Evolutionary conservation across 2,888 invertebrate genomes (phyloP).

Genomic region (Chouioia cunea): DNA sequence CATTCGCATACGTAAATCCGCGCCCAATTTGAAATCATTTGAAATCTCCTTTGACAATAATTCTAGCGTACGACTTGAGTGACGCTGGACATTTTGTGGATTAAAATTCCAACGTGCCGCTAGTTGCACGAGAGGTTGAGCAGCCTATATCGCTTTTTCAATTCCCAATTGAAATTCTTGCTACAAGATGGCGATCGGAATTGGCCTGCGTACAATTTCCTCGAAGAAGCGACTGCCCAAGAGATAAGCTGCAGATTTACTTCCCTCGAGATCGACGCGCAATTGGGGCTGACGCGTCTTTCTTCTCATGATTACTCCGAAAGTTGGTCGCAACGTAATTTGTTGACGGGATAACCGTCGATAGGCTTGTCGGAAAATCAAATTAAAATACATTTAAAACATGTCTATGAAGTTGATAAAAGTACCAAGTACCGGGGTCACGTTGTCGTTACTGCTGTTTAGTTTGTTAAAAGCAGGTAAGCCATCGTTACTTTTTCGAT

Average conservation of each 20-base stretch:
- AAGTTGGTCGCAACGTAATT: too few species aligned
- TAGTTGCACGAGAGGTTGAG: too few species aligned
- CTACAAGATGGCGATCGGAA: constrained; percentile 30
- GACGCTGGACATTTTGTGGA: too few species aligned
- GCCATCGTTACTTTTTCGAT: not conserved
- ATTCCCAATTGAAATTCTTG: not conserved
- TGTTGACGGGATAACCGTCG: not conserved
- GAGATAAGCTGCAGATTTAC: constrained; percentile 20
- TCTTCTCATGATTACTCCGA: too few species aligned
- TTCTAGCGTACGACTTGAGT: too few species aligned
- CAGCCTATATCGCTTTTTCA: too few species aligned
- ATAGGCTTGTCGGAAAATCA: not conserved
- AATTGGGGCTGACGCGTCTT: not conserved
- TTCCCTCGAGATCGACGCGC: not conserved
- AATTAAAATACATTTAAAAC: constrained; percentile 7
- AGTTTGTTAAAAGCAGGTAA: constrained; percentile 14
- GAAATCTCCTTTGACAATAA: too few species aligned
- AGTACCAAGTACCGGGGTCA: not conserved
- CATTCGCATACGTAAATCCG: too few species aligned
- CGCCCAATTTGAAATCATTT: too few species aligned
- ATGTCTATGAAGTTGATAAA: not conserved
- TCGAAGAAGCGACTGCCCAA: not conserved
- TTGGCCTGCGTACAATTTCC: constrained; percentile 2
- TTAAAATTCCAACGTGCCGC: too few species aligned
- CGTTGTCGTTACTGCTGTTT: not conserved